phyloP scores from a whole-genome alignment of 2,797 vertebrate genomes.

The Halcyon badia region DNA sequence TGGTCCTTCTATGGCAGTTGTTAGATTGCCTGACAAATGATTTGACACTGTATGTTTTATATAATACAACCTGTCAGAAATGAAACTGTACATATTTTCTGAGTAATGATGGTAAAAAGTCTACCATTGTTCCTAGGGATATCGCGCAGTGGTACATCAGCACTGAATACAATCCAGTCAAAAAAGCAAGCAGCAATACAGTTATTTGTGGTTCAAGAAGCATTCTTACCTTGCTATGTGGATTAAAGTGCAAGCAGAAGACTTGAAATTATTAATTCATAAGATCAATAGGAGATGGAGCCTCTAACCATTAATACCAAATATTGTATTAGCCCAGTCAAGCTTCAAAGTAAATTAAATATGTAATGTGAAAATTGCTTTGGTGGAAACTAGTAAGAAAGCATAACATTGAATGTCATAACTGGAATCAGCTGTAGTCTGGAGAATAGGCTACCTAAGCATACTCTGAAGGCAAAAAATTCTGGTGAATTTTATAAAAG shows the following conservation, averaged over 20 bases:
- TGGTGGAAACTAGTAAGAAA: conserved; percentile 25
- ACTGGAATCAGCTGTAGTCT: not conserved
- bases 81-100: not conserved
- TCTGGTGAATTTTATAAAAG: not conserved
- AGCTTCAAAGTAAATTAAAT: conserved; percentile 27
- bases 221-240: not conserved
- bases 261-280: conserved; percentile 43
- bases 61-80: not conserved
- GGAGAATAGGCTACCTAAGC: not conserved
- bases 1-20: not conserved
- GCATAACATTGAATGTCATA: not conserved
- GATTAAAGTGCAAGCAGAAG: not conserved
- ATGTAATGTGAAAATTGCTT: not conserved
- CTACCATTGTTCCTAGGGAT: not conserved
- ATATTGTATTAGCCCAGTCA: not conserved
- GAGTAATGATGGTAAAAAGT: not conserved
- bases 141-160: not conserved
- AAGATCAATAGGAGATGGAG: not conserved
- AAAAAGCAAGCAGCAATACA: not conserved
- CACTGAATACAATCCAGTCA: not conserved
- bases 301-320: conserved; percentile 36
- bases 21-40: not conserved
- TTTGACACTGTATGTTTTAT: not conserved
- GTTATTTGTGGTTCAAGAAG: conserved; percentile 4
- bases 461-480: not conserved